phyloP scores from a whole-genome alignment of 2,797 vertebrate species.

The Pristis pectinata region DNA sequence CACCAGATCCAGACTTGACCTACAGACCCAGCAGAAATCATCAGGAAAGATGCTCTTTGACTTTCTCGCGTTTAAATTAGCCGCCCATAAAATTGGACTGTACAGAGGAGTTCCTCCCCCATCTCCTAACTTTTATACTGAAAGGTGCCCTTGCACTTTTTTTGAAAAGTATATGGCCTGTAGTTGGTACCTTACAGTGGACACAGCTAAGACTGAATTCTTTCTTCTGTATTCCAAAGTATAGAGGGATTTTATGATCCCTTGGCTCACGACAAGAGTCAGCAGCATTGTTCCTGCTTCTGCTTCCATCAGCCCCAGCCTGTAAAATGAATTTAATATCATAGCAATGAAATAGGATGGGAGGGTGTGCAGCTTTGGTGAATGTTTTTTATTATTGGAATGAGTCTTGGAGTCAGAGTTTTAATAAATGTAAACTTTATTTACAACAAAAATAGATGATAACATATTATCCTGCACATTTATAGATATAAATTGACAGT shows the following conservation, averaged over 20 bases:
- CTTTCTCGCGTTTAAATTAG: not conserved
- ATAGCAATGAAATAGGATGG: not conserved
- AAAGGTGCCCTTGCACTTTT: too few relatives aligned
- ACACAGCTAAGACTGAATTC: not conserved
- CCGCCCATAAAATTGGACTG: not conserved
- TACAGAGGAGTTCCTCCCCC: not conserved
- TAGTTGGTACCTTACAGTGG: not conserved
- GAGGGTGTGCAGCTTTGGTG: not conserved
- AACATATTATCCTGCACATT: not conserved
- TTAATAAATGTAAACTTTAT: not conserved
- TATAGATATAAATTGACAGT: not conserved
- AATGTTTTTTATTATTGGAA: not conserved
- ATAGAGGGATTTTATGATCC: not conserved
- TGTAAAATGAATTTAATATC: not conserved
- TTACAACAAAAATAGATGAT: not conserved
- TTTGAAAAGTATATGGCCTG: not conserved
- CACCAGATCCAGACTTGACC: not conserved
- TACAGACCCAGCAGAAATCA: not conserved
- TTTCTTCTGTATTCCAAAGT: not conserved
- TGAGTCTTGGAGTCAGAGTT: too few relatives aligned
- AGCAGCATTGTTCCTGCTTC: not conserved
- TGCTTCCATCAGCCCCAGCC: not conserved
- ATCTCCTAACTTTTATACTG: too few relatives aligned
- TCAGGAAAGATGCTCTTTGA: not conserved
- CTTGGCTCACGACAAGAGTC: not conserved